These are phyloP conservation scores for Xestia xanthographa DNA, from an alignment of 2,888 invertebrate species.

Conservation along the genomic window DNA sequence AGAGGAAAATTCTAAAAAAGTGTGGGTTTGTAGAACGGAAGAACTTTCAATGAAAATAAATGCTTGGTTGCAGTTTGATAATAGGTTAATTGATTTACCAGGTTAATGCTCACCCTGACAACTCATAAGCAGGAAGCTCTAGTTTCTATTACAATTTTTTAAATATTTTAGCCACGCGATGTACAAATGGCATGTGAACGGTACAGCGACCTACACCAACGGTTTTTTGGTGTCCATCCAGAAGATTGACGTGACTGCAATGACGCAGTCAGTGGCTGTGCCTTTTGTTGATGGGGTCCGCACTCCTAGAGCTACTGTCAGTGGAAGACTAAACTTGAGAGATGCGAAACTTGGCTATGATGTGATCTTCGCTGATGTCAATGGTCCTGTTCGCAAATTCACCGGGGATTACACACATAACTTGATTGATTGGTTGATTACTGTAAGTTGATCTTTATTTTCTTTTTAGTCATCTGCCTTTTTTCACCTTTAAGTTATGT, in stretches of 20 bases:
- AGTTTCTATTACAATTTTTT: not conserved
- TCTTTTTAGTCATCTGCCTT: not conserved
- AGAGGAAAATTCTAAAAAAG: not conserved
- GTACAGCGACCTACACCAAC: conserved; percentile 77
- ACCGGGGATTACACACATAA: conserved; percentile 73
- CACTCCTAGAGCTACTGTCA: conserved; percentile 58
- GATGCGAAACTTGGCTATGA: conserved; percentile 77
- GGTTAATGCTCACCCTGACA: not conserved
- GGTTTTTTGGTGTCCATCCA: conserved; percentile 81
- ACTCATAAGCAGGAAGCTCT: not conserved
- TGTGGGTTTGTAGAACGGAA: not conserved
- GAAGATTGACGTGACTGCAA: conserved; percentile 69
- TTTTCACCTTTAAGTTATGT: too few relatives aligned
- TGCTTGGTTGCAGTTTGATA: too few relatives aligned
- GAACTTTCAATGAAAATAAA: not conserved
- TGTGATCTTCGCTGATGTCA: conserved; percentile 69
- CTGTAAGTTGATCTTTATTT: conserved; percentile 28
- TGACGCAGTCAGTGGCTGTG: conserved; percentile 47
- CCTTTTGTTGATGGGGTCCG: conserved; percentile 48
- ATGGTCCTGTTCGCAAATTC: conserved; percentile 62
- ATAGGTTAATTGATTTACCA: too few relatives aligned
- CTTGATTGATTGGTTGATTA: not conserved
- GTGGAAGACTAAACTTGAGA: conserved; percentile 69
- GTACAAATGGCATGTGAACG: conserved; percentile 75
- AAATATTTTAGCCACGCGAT: conserved; percentile 71